These are phyloP conservation scores for Ormyrus thymus DNA, from an alignment of 2,888 invertebrate genomes.

Conservation along the genomic window DNA sequence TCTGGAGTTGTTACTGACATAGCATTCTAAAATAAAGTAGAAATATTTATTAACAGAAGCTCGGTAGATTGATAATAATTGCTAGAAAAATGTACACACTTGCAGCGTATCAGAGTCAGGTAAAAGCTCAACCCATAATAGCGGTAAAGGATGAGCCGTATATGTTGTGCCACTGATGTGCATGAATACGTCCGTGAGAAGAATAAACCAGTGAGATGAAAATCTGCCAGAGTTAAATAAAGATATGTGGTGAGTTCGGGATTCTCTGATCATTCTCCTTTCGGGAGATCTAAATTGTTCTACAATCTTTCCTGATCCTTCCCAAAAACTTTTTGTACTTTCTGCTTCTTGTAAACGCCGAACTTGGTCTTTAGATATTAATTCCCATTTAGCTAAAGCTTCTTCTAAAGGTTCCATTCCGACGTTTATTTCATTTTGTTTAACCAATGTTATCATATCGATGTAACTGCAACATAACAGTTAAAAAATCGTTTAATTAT, in stretches of 20 bases:
- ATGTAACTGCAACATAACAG: conserved; percentile 76
- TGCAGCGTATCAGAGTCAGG: conserved; percentile 81
- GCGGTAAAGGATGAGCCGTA: conserved; percentile 82
- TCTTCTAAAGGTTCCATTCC: conserved; percentile 78
- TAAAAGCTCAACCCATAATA: conserved; percentile 87
- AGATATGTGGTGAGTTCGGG: conserved; percentile 82
- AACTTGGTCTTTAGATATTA: conserved; percentile 80
- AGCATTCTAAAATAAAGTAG: conserved; percentile 74
- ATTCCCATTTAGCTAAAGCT: conserved; percentile 79
- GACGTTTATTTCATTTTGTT: conserved; percentile 73
- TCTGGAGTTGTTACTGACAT: conserved; percentile 87
- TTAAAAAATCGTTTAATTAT: too few species aligned
- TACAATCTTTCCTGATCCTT: conserved; percentile 80
- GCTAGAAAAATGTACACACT: conserved; percentile 64
- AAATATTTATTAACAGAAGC: too few species aligned
- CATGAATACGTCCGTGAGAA: conserved; percentile 88
- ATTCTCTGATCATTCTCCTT: conserved; percentile 87
- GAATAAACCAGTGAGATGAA: conserved; percentile 86
- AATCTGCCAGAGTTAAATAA: conserved; percentile 84
- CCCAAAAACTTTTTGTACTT: conserved; percentile 85
- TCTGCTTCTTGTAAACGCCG: conserved; percentile 81
- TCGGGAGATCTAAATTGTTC: conserved; percentile 81
- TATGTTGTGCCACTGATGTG: conserved; percentile 83
- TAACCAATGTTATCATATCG: conserved; percentile 78
- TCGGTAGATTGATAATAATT: too few species aligned